phyloP scores from a whole-genome alignment of 2,888 invertebrate species.

The Oithona nana region DNA sequence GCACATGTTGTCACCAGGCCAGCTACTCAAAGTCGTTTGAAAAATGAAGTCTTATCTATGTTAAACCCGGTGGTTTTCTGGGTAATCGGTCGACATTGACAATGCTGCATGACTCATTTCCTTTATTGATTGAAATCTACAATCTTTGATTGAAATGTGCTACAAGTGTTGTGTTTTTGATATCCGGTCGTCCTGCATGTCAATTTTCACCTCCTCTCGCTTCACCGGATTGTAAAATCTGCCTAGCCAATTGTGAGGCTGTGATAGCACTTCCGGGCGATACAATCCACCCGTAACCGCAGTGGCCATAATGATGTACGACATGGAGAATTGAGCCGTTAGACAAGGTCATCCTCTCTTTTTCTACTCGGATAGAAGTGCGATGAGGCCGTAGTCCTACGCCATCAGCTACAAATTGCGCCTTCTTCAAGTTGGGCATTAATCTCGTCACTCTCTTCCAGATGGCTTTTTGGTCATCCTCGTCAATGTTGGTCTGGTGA shows the following conservation, averaged over 20 bases:
- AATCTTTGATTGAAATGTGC: too few relatives aligned
- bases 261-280: slow-evolving; percentile 24
- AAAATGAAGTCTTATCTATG: too few relatives aligned
- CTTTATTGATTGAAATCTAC: too few relatives aligned
- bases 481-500: slow-evolving; percentile 43
- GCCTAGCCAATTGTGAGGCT: not conserved
- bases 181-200: too few relatives aligned
- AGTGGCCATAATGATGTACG: slow-evolving; percentile 87
- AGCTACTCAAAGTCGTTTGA: too few relatives aligned
- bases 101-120: too few relatives aligned
- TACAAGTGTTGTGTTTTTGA: too few relatives aligned
- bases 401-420: slow-evolving; percentile 42
- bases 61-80: too few relatives aligned
- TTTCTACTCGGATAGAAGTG: slow-evolving; percentile 28
- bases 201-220: too few relatives aligned
- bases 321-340: slow-evolving; percentile 34
- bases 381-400: slow-evolving; percentile 71
- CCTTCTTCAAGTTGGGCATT: slow-evolving; percentile 42
- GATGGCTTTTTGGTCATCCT: slow-evolving; percentile 53
- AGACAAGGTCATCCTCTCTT: slow-evolving; percentile 23
- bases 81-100: too few relatives aligned
- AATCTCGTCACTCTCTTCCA: slow-evolving; percentile 54
- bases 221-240: too few relatives aligned
- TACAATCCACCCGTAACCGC: slow-evolving; percentile 73
- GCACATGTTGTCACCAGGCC: too few relatives aligned